Evolutionary conservation across 1,140 invertebrate species (phyloP).

Genomic region (Zaprionus tsacasi): DNA sequence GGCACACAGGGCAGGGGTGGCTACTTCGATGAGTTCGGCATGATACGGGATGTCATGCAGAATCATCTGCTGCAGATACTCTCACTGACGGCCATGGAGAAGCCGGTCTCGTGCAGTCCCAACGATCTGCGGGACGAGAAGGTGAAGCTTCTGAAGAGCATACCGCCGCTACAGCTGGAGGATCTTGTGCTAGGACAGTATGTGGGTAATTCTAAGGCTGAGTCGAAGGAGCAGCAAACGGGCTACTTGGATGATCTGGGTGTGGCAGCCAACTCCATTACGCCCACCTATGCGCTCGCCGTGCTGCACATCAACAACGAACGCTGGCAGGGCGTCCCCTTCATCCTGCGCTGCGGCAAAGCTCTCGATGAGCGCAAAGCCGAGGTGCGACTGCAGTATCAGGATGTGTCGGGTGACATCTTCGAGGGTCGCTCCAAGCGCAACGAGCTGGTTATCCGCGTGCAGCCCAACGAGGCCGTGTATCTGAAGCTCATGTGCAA

Average conservation of each 20-base stretch:
- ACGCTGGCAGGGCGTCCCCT: constrained; percentile 99
- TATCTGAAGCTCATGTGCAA: constrained; percentile 99
- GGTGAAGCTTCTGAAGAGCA: constrained; percentile 97
- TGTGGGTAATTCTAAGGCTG: constrained; percentile 92
- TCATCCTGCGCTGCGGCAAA: constrained; percentile 98
- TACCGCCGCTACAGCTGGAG: constrained; percentile 90
- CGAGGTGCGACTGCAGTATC: constrained; percentile 98
- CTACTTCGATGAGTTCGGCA: constrained; percentile 99
- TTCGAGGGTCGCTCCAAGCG: constrained; percentile 95
- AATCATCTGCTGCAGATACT: constrained; percentile 99
- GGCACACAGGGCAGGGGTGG: constrained; percentile 99
- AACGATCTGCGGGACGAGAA: constrained; percentile 99
- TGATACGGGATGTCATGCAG: constrained; percentile 99
- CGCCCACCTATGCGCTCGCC: constrained; percentile 97
- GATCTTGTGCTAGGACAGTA: constrained; percentile 99
- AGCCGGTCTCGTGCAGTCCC: constrained; percentile 96
- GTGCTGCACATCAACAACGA: constrained; percentile 97
- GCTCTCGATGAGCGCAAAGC: constrained; percentile 99
- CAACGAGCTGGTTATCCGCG: constrained; percentile 99
- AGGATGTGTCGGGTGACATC: constrained; percentile 98
- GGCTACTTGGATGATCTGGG: constrained; percentile 98
- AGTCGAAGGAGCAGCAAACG: constrained; percentile 88
- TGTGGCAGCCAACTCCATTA: constrained; percentile 94
- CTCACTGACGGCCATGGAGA: constrained; percentile 99
- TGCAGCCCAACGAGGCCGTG: constrained; percentile 99